Base-by-base conservation (phyloP, 2,888 invertebrate genomes). In the Philereme transversata region DNA sequence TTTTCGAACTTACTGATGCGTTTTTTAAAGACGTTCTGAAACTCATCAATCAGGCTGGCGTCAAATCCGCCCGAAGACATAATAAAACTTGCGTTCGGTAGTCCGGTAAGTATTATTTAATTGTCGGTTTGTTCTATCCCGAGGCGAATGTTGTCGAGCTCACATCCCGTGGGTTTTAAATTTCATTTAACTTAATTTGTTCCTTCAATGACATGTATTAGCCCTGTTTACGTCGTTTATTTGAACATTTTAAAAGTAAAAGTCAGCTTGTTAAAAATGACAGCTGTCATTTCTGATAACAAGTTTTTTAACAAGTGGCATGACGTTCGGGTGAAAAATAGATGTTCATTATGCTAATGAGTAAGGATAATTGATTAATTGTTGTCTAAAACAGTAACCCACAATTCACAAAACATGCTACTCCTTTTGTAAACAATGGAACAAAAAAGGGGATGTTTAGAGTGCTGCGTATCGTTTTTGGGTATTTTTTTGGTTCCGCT, bases 391-490 rank as follows among this genome's bases (percentile, higher is more conserved):
- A 77, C 83, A 75, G 82, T 85, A 82, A 81, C 76, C 83, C 80
- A 82, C 87, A 81, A 83, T 83, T 75, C 74, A 83, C 79, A 82
- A 72, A 76, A 77, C 65, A 59, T 74, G 86, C 86, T 87, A 87
- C 88, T 84, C 78, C 75, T 86, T 83, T 81, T 78, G 84, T 84
- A 89, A 90, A 90, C 89, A 90, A 88, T 83, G 79, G 78, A 74
- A 69, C 69, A 87, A 87, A 89, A 88, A 89, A 85, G 79, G 90
- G 90, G 88, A 89, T 91, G 90, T 91, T 90, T 87, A 87, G 87
- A 86, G 88, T 88, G 86, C 70, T 78, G 80, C 78, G 80, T 84
- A 77, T 72, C 76, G 83, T 90, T 88, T 88, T 90, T 81, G 68
- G 75, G 66, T 69, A 78, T 85, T 90, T 90, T 89, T 90, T 88